These are phyloP conservation scores for Cyclophora punctaria DNA, from an alignment of 2,888 invertebrate species.

Conservation along the genomic window DNA sequence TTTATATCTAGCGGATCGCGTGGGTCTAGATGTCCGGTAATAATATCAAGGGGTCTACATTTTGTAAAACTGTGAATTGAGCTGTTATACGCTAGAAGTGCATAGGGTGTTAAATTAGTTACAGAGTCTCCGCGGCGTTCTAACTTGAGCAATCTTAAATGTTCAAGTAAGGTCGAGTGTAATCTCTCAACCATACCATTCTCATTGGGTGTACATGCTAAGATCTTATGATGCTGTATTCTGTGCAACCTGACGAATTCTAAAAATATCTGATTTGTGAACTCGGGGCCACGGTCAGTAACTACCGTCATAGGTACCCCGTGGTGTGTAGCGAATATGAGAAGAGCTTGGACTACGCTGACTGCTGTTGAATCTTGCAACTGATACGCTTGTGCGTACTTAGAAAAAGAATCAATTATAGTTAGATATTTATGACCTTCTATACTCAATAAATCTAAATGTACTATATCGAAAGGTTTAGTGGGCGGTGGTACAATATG, in stretches of 20 bases:
- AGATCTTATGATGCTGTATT: slow-evolving; percentile 10
- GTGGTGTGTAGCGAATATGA: slow-evolving; percentile 14
- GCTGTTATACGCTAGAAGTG: not conserved
- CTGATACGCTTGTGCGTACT: slow-evolving; percentile 17
- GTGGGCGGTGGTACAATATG: not conserved
- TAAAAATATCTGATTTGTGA: too few species aligned
- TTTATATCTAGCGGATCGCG: slow-evolving; percentile 15
- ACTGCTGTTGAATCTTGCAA: slow-evolving; percentile 14
- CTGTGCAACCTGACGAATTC: slow-evolving; percentile 14
- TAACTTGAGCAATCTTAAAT: slow-evolving; percentile 3
- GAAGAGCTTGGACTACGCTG: slow-evolving; percentile 14
- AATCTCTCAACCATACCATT: slow-evolving; percentile 12
- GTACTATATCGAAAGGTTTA: slow-evolving; percentile 18
- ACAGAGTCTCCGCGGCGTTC: slow-evolving; percentile 2
- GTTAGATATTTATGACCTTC: slow-evolving; percentile 18
- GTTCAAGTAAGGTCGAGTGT: slow-evolving; percentile 3
- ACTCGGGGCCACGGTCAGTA: slow-evolving; percentile 13
- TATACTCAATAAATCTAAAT: slow-evolving; percentile 14
- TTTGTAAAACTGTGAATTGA: slow-evolving; percentile 17
- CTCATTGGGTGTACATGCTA: slow-evolving; percentile 11
- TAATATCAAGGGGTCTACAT: slow-evolving; percentile 20
- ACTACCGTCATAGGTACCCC: slow-evolving; percentile 15
- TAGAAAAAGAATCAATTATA: slow-evolving; percentile 12
- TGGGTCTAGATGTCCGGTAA: slow-evolving; percentile 21
- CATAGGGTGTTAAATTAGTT: slow-evolving; percentile 4